Conservation (phyloP, 2,113 vertebrate species). For the Cavia aperea region DNA sequence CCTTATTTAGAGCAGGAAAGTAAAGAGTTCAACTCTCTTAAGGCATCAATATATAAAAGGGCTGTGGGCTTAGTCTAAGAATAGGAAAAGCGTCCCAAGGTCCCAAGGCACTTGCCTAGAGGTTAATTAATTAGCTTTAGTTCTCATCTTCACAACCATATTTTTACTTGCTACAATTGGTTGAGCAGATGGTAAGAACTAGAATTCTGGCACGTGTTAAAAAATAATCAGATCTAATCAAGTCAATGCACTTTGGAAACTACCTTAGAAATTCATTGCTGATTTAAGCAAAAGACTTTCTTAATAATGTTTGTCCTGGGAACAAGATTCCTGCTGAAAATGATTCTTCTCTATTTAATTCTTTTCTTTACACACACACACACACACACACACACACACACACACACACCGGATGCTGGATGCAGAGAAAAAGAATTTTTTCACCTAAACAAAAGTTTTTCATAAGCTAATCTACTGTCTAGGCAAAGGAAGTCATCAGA, state of each 20-base stretch:
- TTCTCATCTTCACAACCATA: slow-evolving; percentile 41
- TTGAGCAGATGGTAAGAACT: slow-evolving; percentile 44
- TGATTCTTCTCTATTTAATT: slow-evolving; percentile 14
- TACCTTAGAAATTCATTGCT: slow-evolving; percentile 46
- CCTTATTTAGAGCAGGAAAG: neutral
- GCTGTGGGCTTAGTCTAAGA: neutral
- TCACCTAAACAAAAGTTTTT: neutral
- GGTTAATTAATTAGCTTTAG: slow-evolving; percentile 53
- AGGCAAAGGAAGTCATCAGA: neutral
- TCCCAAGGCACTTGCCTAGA: neutral
- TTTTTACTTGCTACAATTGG: slow-evolving; percentile 51
- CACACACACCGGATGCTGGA: neutral
- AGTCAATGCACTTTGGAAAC: slow-evolving; percentile 40
- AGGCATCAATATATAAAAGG: neutral
- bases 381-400: neutral
- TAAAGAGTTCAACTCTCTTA: neutral
- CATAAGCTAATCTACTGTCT: neutral
- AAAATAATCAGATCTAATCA: slow-evolving; percentile 50
- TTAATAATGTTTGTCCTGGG: slow-evolving; percentile 22
- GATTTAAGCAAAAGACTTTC: slow-evolving; percentile 26
- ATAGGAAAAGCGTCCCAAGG: slow-evolving; percentile 5
- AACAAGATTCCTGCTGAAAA: slow-evolving; percentile 31
- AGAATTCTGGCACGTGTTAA: slow-evolving; percentile 41
- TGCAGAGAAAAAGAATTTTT: neutral
- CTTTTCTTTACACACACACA: neutral